phyloP scores from a whole-genome alignment of 2,797 vertebrate genomes.

The Lepus oiostolus region DNA sequence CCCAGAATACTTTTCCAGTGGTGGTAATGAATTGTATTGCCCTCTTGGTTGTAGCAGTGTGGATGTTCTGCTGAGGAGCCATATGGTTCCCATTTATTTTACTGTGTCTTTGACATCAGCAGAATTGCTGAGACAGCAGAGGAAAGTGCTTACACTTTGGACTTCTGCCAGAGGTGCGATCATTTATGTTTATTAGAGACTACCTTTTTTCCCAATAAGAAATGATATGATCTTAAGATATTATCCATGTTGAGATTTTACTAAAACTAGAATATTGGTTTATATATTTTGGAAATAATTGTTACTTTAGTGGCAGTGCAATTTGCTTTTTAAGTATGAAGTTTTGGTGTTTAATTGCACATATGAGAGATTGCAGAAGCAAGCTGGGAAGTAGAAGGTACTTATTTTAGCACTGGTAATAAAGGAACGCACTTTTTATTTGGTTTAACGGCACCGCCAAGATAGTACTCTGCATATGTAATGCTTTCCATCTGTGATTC shows the following conservation, averaged over 20 bases:
- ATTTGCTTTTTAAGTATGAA: constrained; percentile 61
- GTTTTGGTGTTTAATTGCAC: constrained; percentile 73
- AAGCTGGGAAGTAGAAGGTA: constrained; percentile 61
- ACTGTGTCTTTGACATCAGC: constrained; percentile 92
- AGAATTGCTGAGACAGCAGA: constrained; percentile 91
- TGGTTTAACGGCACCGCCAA: constrained; percentile 41
- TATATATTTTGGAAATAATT: constrained; percentile 73
- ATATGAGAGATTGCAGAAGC: constrained; percentile 69
- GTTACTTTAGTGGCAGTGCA: constrained; percentile 32
- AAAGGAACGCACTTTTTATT: constrained; percentile 53
- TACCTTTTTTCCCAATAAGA: constrained; percentile 81
- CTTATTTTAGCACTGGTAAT: constrained; percentile 73
- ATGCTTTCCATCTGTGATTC: constrained; percentile 64
- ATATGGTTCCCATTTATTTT: constrained; percentile 96
- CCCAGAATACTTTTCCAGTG: constrained; percentile 82
- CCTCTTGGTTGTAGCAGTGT: constrained; percentile 86
- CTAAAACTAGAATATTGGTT: constrained; percentile 73
- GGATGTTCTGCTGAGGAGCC: constrained; percentile 89
- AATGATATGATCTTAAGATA: constrained; percentile 73
- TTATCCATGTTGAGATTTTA: constrained; percentile 72
- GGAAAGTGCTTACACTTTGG: constrained; percentile 88
- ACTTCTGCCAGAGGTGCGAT: constrained; percentile 87
- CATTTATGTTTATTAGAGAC: constrained; percentile 88
- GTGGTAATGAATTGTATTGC: constrained; percentile 92
- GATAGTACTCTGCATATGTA: constrained; percentile 39